Percentiles rank a stretch among this genome's conserved stretches.
Conservation (phyloP, 2,113 vertebrate species). For the Campylomormyrus tamandua region DNA sequence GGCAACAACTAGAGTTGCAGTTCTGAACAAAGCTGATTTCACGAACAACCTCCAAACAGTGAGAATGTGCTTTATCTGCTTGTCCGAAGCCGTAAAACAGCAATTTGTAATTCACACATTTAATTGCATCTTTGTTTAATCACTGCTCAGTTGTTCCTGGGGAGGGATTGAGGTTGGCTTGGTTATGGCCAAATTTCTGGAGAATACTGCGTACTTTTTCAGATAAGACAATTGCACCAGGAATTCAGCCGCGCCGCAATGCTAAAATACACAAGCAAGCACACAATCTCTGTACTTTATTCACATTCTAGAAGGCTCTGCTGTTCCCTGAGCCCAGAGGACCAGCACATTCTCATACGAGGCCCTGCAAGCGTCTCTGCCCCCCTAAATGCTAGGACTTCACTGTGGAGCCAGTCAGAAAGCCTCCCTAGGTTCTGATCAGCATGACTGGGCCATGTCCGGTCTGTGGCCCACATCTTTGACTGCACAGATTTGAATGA, state of each 20-base stretch:
- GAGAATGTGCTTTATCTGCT: not conserved
- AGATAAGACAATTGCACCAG: not conserved
- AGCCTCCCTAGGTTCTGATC: not conserved
- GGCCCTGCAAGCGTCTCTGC: not conserved
- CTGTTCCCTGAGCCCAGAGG: not conserved
- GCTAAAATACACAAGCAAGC: not conserved
- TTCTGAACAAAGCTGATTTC: not conserved
- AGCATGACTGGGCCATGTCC: not conserved
- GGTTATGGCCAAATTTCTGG: not conserved
- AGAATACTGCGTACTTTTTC: not conserved
- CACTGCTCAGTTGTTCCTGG: not conserved
- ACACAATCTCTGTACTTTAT: not conserved
- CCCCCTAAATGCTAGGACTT: not conserved
- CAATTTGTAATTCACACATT: not conserved
- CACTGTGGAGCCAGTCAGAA: not conserved
- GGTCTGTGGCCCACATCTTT: not conserved
- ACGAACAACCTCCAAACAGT: not conserved
- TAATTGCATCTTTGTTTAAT: not conserved
- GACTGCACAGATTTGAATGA: not conserved
- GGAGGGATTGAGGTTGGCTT: not conserved
- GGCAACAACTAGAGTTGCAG: not conserved
- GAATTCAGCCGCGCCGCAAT: not conserved
- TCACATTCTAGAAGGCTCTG: not conserved
- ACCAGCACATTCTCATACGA: not conserved
- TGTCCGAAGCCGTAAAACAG: not conserved